Evolutionary conservation across 1,140 invertebrate species (phyloP).

Genomic region (Oryzaephilus surinamensis): DNA sequence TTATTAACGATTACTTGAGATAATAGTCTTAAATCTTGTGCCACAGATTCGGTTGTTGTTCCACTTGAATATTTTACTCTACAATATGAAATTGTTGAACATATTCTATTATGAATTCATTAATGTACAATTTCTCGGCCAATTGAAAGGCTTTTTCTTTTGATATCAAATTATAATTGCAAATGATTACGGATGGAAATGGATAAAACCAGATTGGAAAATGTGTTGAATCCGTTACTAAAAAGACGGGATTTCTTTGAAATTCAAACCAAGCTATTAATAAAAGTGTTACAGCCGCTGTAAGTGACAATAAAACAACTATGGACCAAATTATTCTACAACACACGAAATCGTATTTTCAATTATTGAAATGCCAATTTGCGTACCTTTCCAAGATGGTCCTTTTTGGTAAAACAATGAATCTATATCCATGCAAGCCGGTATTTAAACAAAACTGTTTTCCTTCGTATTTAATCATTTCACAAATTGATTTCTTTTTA

Average conservation of each 20-base stretch:
- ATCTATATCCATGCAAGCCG: constrained; percentile 32
- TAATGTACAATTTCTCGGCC: constrained; percentile 41
- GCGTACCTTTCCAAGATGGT: constrained; percentile 25
- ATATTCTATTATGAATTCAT: too few species aligned
- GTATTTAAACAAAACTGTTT: constrained; percentile 38
- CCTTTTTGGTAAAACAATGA: constrained; percentile 19
- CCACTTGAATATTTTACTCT: too few species aligned
- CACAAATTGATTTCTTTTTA: neutral
- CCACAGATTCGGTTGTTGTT: constrained; percentile 3
- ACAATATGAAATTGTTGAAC: too few species aligned
- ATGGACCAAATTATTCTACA: constrained; percentile 39
- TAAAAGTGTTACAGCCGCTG: constrained; percentile 36
- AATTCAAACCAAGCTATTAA: constrained; percentile 39
- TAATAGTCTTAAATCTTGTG: constrained; percentile 8
- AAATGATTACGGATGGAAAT: constrained; percentile 59
- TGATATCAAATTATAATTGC: constrained; percentile 51
- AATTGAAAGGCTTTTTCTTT: constrained; percentile 35
- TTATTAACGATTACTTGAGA: constrained; percentile 10
- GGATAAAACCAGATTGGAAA: constrained; percentile 59
- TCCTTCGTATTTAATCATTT: constrained; percentile 13
- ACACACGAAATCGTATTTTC: too few species aligned
- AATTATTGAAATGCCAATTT: constrained; percentile 2
- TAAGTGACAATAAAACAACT: constrained; percentile 35
- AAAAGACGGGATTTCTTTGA: constrained; percentile 36
- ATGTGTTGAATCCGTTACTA: constrained; percentile 55